A percentile compares a stretch with the other conserved stretches of the same genome.
These are phyloP conservation scores for Gallirallus australis DNA, from an alignment of 2,797 vertebrate genomes.

Conservation along the genomic window DNA sequence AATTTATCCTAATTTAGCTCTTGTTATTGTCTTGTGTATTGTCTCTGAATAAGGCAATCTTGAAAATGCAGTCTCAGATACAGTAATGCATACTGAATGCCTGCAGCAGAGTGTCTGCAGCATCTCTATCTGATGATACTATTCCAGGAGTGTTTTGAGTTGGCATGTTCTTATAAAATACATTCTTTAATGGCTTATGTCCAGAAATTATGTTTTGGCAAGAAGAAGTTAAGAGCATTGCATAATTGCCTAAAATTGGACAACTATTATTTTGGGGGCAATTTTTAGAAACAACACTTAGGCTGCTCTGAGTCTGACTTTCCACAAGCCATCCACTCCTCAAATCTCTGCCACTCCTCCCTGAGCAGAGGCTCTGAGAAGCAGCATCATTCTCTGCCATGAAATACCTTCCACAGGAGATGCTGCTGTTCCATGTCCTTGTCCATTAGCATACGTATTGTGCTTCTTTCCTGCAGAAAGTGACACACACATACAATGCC, in stretches of 20 bases:
- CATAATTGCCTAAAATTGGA: background rate
- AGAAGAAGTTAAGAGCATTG: background rate
- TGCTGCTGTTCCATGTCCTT: background rate
- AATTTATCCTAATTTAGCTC: constrained; percentile 63
- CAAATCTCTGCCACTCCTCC: background rate
- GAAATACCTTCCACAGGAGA: background rate
- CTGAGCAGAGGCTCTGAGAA: background rate
- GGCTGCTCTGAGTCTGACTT: background rate
- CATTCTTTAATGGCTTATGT: background rate
- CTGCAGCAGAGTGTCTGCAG: background rate
- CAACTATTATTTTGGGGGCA: background rate
- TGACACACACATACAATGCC: background rate
- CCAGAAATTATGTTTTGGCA: background rate
- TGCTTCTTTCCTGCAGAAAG: background rate
- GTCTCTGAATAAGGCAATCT: constrained; percentile 21
- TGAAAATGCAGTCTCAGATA: background rate
- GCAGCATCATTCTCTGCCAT: background rate
- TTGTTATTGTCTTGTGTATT: constrained; percentile 32
- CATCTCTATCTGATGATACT: background rate
- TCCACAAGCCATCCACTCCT: background rate
- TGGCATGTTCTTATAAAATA: background rate
- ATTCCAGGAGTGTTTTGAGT: background rate
- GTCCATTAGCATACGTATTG: background rate
- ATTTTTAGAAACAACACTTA: background rate
- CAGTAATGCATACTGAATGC: background rate